Conservation (phyloP, 2,888 invertebrate genomes). For the Xanthorhoe spadicearia region DNA sequence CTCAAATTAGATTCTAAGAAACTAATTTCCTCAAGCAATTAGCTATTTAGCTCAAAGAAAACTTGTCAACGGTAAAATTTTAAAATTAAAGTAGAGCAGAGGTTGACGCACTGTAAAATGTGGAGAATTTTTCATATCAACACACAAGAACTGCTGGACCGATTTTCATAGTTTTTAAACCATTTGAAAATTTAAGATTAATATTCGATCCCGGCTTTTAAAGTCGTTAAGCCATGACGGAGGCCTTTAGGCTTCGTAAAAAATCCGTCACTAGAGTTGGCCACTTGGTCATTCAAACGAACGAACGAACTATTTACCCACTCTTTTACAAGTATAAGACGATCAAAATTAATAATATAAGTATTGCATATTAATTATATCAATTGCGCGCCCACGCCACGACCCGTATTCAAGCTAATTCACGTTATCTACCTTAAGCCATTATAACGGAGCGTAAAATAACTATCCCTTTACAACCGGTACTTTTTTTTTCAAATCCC, state of each 20-base stretch:
- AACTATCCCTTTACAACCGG: no score
- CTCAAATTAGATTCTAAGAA: conserved; percentile 16
- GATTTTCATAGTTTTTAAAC: no score
- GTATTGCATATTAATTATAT: conserved; percentile 15
- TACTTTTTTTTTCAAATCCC: no score
- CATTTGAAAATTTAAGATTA: no score
- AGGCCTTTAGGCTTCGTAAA: no score
- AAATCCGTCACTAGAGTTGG: no score
- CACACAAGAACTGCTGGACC: no score
- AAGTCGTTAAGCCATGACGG: no score
- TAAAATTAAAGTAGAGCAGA: conserved; percentile 21
- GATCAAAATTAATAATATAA: conserved; percentile 11
- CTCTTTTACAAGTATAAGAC: background rate
- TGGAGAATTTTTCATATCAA: background rate
- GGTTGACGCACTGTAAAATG: conserved; percentile 28
- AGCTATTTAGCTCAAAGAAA: conserved; percentile 1
- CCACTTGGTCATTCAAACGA: no score
- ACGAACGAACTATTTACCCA: no score
- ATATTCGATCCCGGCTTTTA: no score
- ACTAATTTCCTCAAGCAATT: conserved; percentile 13
- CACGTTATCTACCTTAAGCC: conserved; percentile 20
- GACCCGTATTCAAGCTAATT: conserved; percentile 18
- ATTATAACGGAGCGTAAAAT: conserved; percentile 30
- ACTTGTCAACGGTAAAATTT: background rate
- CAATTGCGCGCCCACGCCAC: conserved; percentile 20